Evolutionary conservation across 2,113 vertebrate genomes (phyloP), one percentile per base, ranked within the genome.

Genomic region (Phrynocephalus versicolor): DNA sequence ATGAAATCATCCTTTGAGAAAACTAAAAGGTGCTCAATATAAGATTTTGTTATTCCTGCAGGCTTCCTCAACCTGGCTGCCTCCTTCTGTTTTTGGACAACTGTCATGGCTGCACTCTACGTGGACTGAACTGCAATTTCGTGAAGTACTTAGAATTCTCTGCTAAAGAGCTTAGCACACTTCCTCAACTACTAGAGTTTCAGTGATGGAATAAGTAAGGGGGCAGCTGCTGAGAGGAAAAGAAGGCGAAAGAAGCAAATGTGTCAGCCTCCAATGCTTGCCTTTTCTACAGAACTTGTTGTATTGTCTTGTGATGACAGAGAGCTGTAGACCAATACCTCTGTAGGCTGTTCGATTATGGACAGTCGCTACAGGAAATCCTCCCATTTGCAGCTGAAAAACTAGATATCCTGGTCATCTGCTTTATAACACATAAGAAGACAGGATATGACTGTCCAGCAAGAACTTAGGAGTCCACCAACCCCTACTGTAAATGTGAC

Each of bases 341-440:
- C 21, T 25, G 37, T n/a, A 33, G 69, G n/a, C n/a, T 15, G 19
- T 33, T 19, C 23, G 37, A 2, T 39, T 39, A 37, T 2, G 18
- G 19, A 73, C 12, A 8, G 7, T 37, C 41, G 16, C 1, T 0
- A 8, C 19, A 67, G 62, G 3, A 55, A 18, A 81, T 16, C 2
- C 6, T 57, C 21, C 73, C 51, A 62, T 33, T 75, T 35, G 58
- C 58, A 25, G 1, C 39, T 41, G 27, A 79, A 71, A 1, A 7
- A 5, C 64, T 19, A 19, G 83, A 18, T 13, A 67, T 77, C 25
- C 10, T 0, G 1, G 14, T 23, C 25, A 41, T 14, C 23, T 45
- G 35, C n/a, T 0, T 0, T 19, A 39, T 3, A 1, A 0, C 9
- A 75, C 3, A 1, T 58, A 39, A 51, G 1, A 1, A 45, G 6